These are phyloP conservation scores for Cyanocitta stelleri DNA, from an alignment of 2,113 vertebrate species.

Conservation along the genomic window DNA sequence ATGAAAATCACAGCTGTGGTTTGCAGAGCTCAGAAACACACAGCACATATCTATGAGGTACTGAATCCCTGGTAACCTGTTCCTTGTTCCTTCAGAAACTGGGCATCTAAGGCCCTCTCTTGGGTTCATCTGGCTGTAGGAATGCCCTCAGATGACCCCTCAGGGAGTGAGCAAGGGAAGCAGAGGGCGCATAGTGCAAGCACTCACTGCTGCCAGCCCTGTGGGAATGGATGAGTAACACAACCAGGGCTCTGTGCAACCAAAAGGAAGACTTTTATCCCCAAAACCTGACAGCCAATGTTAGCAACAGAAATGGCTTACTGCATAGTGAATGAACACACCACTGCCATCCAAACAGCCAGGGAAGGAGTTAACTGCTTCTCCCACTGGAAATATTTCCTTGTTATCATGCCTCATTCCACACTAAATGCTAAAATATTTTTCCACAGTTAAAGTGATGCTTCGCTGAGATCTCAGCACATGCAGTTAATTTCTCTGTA, in stretches of 20 bases:
- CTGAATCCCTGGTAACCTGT: neutral
- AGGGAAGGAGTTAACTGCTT: neutral
- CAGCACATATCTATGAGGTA: neutral
- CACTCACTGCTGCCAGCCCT: neutral
- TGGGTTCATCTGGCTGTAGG: neutral
- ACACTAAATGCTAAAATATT: neutral
- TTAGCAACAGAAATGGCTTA: neutral
- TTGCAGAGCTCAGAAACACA: neutral
- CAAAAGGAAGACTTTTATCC: neutral
- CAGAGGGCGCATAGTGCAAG: fast-evolving
- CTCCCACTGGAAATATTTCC: neutral
- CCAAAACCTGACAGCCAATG: neutral
- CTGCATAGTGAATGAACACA: neutral
- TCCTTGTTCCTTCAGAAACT: neutral
- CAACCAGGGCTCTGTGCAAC: fast-evolving
- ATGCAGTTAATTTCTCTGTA: neutral
- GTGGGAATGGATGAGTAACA: neutral
- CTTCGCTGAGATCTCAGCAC: neutral
- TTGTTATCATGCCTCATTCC: neutral
- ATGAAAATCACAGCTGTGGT: neutral
- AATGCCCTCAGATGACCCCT: neutral
- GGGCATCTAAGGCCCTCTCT: neutral
- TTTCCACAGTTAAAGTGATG: neutral
- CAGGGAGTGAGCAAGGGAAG: neutral
- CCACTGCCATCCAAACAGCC: neutral